Percentiles rank a stretch among this genome's conserved stretches.
Conservation (phyloP, 1,140 invertebrate species). For the Tetramorium simillimum region DNA sequence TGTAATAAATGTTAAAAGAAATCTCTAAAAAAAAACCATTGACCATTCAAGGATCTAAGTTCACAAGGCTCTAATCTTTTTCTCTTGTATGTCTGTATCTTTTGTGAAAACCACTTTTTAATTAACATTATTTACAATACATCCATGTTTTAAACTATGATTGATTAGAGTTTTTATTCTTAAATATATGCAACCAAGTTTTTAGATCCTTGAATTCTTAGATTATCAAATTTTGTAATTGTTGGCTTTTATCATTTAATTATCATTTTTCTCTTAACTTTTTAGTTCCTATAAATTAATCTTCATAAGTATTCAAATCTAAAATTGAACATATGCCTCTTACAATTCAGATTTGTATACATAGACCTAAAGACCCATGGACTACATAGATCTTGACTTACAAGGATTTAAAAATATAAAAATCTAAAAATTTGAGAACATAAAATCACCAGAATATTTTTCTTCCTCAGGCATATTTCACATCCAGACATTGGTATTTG, state of each 20-base stretch:
- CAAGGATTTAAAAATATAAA: constrained; percentile 49
- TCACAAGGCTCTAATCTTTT: background rate
- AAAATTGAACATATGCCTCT: no score
- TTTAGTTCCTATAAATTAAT: background rate
- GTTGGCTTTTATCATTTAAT: background rate
- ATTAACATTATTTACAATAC: constrained; percentile 38
- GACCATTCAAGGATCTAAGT: constrained; percentile 5
- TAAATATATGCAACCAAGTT: constrained; percentile 10
- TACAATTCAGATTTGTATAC: background rate
- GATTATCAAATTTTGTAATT: background rate
- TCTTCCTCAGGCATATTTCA: background rate
- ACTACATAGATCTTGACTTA: background rate
- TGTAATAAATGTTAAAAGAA: background rate
- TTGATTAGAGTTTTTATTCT: background rate
- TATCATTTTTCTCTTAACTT: background rate
- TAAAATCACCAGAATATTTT: constrained; percentile 11
- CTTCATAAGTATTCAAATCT: background rate
- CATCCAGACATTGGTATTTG: background rate
- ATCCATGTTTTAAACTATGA: constrained; percentile 16
- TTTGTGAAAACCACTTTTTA: background rate
- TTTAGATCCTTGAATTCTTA: constrained; percentile 31
- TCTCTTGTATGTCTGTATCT: background rate
- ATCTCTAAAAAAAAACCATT: background rate
- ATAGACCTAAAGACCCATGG: background rate
- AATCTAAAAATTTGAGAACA: constrained; percentile 25